Base-by-base conservation (phyloP, 2,113 vertebrate species). In the Coracopsis vasa region DNA sequence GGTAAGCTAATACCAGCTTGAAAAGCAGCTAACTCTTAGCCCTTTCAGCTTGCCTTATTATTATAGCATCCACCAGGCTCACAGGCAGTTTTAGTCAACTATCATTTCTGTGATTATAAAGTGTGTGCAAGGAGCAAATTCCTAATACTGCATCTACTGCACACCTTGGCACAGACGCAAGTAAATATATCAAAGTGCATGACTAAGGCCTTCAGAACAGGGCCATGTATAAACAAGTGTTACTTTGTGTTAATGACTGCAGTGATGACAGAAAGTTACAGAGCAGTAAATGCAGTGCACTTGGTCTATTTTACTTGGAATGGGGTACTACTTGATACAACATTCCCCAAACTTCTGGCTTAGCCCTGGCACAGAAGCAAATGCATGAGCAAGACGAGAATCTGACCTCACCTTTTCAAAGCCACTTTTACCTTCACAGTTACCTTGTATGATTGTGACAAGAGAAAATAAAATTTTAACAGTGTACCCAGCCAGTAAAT, bases 271-370 rank as follows among this genome's bases (percentile, higher is more conserved):
- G 92, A 94, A 91, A 79, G 80, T 92, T 92, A 94, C 37, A 70
- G 85, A 71, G 74, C 11, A 83, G 51, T 67, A 85, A 85, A 89
- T 48, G 71, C 50, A 88, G 54, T 51, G 82, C 51, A 35, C 53
- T 95, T 47, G 84, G 80, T 90, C 3, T 97, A 95, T 97, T 97
- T 97, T 92, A 65, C 74, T 96, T 96, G 96, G 93, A 97, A 95
- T 61, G 64, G 51, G 78, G 67, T 82, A 50, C 54, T 69, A 20
- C 67, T 87, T 88, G 82, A 85, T 62, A 74, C 7, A 24, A 86
- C 60, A 74, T 86, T 93, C 91, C 44, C 67, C 54, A 80, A 66
- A 93, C 83, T 92, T 93, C 54, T 85, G 62, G 58, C 21, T 86
- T 20, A 77, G 50, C 18, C 53, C 50, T 89, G 86, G 69, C 79